These are phyloP conservation scores for Cariama cristata DNA, from an alignment of 2,113 vertebrate species.

Conservation along the genomic window DNA sequence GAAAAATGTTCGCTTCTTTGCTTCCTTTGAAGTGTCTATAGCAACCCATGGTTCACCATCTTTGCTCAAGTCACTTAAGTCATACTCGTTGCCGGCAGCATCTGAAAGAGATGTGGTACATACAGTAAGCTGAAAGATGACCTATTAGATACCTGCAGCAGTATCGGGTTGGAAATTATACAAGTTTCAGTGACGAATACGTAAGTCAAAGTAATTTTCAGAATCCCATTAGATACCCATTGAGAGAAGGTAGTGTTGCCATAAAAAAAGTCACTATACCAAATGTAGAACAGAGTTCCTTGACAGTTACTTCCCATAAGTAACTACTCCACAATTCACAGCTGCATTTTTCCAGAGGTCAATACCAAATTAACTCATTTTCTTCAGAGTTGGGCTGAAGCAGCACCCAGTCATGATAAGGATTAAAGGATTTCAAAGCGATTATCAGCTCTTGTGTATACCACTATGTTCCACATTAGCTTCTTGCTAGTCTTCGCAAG, in stretches of 20 bases:
- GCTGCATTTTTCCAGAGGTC: background rate
- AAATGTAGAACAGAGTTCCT: background rate
- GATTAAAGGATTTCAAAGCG: background rate
- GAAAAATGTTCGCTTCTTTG: slow-evolving; percentile 82
- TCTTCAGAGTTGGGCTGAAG: background rate
- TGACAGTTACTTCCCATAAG: background rate
- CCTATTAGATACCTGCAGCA: background rate
- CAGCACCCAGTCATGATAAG: background rate
- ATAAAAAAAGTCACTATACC: background rate
- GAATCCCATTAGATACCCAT: background rate
- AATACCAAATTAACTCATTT: background rate
- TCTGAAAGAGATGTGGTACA: slow-evolving; percentile 72
- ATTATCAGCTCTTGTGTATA: background rate
- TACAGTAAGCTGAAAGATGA: background rate
- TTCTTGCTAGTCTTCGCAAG: background rate
- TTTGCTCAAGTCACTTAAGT: slow-evolving; percentile 86
- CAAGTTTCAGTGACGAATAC: background rate
- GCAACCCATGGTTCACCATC: slow-evolving; percentile 84
- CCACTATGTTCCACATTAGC: background rate
- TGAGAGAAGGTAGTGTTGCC: background rate
- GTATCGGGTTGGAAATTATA: background rate
- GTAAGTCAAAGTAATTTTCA: background rate
- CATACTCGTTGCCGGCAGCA: slow-evolving; percentile 88
- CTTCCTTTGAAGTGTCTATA: slow-evolving; percentile 79
- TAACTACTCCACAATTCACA: background rate